Base-by-base conservation (phyloP, 1,140 invertebrate species). In the Ips typographus region DNA sequence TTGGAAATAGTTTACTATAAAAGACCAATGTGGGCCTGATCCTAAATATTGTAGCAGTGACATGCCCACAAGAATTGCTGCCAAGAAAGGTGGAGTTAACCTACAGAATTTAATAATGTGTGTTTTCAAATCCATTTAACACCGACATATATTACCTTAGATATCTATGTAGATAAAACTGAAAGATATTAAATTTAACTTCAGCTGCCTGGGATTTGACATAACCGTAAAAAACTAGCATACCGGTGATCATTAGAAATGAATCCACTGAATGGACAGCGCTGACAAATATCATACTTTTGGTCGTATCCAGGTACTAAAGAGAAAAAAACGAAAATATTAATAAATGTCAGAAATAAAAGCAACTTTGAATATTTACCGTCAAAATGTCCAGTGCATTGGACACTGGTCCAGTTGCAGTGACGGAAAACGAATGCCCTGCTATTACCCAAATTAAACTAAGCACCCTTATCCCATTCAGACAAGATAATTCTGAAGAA, bases 41-140 rank as follows among this genome's bases (percentile, higher is more conserved):
- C 84, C 82, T 4, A 88, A 72, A 66, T 85, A 85, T 59, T 82
- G 80, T 22, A 84, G 80, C 2, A 86, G 72, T 1, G 85, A 83
- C 8, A 84, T 81, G 69, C 85, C 83, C 2, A 88, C 79, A 8
- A 87, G 78, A 3, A 87, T 75, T 0, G 84, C 78, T 0, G 85
- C 79, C 39, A 84, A 85, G 43, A 88, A 81, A 2, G 87, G 77
- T 0, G 88, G 87, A 0, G 88, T 87, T 70, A 89, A 79, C 22
- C 86, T 83, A 36, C 4, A 85, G 43, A 6, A 38, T 22, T 22
- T 22, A 22, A 22, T 22, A 51, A 49, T 38, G 49, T 7, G 3
- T n/a, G 1, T 6, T 41, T 40, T 22, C 2, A n/a, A 41, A 38
- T 38, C 8, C 8, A 40, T 59, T n/a, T 42, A 41, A n/a, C 40